phyloP scores from a whole-genome alignment of 53 echinoderm and acorn worm genomes.

The Hippasteria phrygiana region DNA sequence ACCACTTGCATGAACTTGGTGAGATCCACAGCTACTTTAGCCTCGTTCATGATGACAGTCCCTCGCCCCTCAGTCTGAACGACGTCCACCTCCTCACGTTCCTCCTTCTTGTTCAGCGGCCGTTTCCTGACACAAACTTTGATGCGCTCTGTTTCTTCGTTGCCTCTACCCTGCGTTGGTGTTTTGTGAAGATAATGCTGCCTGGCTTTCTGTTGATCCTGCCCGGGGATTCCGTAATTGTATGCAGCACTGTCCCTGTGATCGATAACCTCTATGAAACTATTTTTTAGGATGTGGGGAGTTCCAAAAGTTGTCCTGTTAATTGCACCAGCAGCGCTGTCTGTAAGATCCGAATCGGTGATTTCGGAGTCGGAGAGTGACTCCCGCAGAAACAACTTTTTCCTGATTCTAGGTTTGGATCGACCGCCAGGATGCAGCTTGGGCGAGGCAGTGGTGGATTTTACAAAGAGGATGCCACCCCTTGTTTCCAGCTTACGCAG shows the following conservation, averaged over 20 bases:
- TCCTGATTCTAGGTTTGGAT: background rate
- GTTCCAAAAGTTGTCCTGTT: conserved; percentile 27
- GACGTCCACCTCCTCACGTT: conserved; percentile 79
- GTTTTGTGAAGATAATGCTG: conserved; percentile 16
- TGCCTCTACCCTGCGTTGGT: background rate
- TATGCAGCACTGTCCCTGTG: conserved; percentile 64
- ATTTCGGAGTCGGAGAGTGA: conserved; percentile 73
- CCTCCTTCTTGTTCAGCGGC: conserved; percentile 86
- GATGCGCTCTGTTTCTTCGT: conserved; percentile 65
- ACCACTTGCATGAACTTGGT: conserved; percentile 90
- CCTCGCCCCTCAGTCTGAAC: conserved; percentile 69
- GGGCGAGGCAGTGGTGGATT: conserved; percentile 30
- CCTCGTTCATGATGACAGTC: conserved; percentile 81
- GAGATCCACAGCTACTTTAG: conserved; percentile 85
- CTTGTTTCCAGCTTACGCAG: conserved; percentile 60
- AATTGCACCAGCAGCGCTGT: background rate
- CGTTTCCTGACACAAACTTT: conserved; percentile 91
- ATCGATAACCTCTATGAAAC: conserved; percentile 68
- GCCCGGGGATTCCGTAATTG: conserved; percentile 87
- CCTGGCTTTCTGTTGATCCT: background rate
- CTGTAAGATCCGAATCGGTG: conserved; percentile 18
- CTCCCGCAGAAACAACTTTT: conserved; percentile 28
- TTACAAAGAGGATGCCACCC: conserved; percentile 66
- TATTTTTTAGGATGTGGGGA: conserved; percentile 45
- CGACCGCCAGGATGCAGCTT: conserved; percentile 11